A percentile compares a stretch with the other conserved stretches of the same genome.
Conservation (phyloP, 2,797 vertebrate genomes). For the Urocyon cinereoargenteus region DNA sequence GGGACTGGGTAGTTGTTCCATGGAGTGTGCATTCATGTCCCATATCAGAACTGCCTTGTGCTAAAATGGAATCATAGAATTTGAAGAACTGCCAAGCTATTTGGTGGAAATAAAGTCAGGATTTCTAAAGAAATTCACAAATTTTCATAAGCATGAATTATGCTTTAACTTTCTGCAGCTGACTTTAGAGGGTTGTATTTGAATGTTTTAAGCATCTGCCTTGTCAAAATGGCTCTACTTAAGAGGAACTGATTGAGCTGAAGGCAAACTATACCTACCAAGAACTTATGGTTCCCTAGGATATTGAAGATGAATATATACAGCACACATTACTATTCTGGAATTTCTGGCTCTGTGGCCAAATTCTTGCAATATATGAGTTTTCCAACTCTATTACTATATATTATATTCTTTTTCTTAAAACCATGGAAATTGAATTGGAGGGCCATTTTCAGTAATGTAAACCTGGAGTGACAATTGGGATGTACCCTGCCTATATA, state of each 20-base stretch:
- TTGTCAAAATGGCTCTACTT: constrained; percentile 47
- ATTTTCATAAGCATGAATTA: constrained; percentile 73
- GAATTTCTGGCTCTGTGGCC: constrained; percentile 6
- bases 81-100: constrained; percentile 54
- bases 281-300: not conserved
- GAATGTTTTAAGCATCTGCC: constrained; percentile 67
- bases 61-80: constrained; percentile 66
- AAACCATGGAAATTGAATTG: constrained; percentile 51
- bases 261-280: constrained; percentile 52
- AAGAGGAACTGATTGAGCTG: constrained; percentile 47
- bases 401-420: constrained; percentile 9
- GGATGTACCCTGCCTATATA: not conserved
- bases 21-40: constrained; percentile 41
- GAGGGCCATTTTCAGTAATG: constrained; percentile 40
- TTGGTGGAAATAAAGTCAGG: constrained; percentile 69
- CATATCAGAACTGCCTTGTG: constrained; percentile 56
- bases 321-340: not conserved
- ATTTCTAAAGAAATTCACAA: constrained; percentile 68
- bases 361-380: constrained; percentile 48
- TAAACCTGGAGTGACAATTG: constrained; percentile 42
- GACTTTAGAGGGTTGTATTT: constrained; percentile 63
- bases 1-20: not conserved
- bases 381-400: not conserved
- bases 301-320: constrained; percentile 39
- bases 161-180: constrained; percentile 66